phyloP scores from a whole-genome alignment of 2,797 vertebrate genomes.

The Manis crassicaudata region DNA sequence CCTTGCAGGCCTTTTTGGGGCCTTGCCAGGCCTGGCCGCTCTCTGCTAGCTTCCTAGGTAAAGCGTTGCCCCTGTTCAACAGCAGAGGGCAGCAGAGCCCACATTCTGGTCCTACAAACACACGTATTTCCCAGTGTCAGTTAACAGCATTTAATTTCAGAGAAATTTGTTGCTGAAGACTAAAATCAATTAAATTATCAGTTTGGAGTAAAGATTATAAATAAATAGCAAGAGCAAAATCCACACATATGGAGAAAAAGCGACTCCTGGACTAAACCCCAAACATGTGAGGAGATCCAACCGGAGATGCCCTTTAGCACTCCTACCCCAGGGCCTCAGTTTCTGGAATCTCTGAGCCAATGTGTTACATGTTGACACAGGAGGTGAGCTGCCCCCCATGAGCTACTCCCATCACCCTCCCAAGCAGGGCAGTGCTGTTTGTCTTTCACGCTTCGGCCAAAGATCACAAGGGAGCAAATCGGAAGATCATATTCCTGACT shows the following conservation, averaged over 20 bases:
- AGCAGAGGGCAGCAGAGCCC: constrained; percentile 72
- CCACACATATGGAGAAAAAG: background rate
- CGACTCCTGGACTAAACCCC: background rate
- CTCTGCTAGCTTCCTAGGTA: background rate
- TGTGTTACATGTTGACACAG: background rate
- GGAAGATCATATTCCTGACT: background rate
- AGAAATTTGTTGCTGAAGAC: background rate
- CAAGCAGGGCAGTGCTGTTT: no score
- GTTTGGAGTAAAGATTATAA: background rate
- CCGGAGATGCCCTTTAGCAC: background rate
- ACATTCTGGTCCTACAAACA: background rate
- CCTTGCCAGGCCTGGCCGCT: accelerated
- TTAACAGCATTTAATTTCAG: background rate
- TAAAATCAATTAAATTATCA: background rate
- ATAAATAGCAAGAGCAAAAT: background rate
- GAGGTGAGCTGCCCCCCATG: accelerated
- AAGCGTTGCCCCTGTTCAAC: background rate
- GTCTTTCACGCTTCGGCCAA: background rate
- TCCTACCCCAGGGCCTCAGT: background rate
- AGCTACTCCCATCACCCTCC: background rate
- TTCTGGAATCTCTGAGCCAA: background rate
- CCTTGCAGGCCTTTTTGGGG: background rate
- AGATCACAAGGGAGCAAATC: background rate
- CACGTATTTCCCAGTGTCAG: background rate
- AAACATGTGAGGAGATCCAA: background rate